These are phyloP conservation scores for Mustela lutreola DNA, from an alignment of 2,113 vertebrate species.

Conservation along the genomic window DNA sequence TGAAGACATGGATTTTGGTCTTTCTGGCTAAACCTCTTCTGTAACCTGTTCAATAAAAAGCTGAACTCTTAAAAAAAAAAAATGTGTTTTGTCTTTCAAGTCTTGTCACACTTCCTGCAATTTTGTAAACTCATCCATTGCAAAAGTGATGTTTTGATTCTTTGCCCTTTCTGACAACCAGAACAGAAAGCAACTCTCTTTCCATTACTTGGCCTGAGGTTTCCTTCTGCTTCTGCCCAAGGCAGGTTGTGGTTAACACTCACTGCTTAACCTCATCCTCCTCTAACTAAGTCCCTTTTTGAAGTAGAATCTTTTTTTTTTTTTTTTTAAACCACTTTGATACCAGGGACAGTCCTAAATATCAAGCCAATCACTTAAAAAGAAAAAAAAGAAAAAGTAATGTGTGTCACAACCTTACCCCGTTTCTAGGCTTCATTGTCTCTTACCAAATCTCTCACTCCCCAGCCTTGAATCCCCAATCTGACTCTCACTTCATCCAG, in stretches of 20 bases:
- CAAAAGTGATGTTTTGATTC: constrained; percentile 66
- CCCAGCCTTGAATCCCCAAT: background rate
- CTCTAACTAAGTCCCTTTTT: background rate
- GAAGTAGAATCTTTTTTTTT: constrained; percentile 53
- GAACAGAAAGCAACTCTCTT: constrained; percentile 53
- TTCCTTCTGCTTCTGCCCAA: constrained; percentile 49
- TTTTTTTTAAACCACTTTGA: constrained; percentile 24
- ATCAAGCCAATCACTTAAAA: background rate
- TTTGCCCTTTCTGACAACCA: constrained; percentile 4
- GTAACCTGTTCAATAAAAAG: background rate
- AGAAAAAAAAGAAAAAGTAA: background rate
- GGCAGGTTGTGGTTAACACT: constrained; percentile 44
- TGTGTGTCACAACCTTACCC: background rate
- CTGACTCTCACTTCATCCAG: background rate
- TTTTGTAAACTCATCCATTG: constrained; percentile 68
- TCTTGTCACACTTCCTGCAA: constrained; percentile 49
- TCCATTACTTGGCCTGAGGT: background rate
- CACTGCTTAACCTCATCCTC: constrained; percentile 43
- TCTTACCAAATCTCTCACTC: background rate
- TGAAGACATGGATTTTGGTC: background rate
- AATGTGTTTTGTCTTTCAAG: background rate
- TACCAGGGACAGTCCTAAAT: background rate
- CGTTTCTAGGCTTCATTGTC: background rate
- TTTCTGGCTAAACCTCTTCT: background rate
- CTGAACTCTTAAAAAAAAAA: background rate